A percentile compares a stretch with the other conserved stretches of the same genome.
phyloP scores from a whole-genome alignment of 2,888 invertebrate genomes.

The Lottia gigantea region DNA sequence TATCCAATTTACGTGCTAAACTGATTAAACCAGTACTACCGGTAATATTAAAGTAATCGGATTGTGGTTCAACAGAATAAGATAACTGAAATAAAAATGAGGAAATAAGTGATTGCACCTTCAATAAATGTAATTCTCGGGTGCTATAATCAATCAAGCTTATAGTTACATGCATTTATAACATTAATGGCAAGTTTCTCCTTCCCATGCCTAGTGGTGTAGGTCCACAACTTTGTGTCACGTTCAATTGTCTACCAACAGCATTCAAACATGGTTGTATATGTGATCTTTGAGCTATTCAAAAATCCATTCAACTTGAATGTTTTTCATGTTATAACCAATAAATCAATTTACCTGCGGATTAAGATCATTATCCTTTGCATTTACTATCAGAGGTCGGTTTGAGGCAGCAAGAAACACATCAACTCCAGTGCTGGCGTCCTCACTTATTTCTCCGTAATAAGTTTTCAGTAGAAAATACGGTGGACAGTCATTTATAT shows the following conservation, averaged over 20 bases:
- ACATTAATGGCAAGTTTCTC: too few relatives aligned
- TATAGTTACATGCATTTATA: too few relatives aligned
- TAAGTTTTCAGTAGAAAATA: conserved; percentile 21
- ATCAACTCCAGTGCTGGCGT: background rate
- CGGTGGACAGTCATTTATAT: conserved; percentile 27
- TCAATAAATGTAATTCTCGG: too few relatives aligned
- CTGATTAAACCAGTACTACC: conserved; percentile 18
- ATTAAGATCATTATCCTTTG: conserved; percentile 22
- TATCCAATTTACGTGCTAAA: conserved; percentile 22
- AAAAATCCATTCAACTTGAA: too few relatives aligned
- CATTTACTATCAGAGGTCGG: conserved; percentile 12
- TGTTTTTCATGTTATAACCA: too few relatives aligned
- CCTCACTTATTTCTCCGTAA: conserved; percentile 31
- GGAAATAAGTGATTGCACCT: too few relatives aligned
- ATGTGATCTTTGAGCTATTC: too few relatives aligned
- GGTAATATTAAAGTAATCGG: conserved; percentile 26
- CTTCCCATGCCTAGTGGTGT: too few relatives aligned
- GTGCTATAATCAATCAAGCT: too few relatives aligned
- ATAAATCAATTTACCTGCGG: conserved; percentile 13
- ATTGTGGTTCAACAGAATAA: conserved; percentile 18
- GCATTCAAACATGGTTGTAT: too few relatives aligned
- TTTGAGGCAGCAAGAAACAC: conserved; percentile 13
- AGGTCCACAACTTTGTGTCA: too few relatives aligned
- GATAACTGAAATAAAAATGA: conserved; percentile 22
- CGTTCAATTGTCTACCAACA: too few relatives aligned